Evolutionary conservation across 2,888 invertebrate species (phyloP).

Genomic region (Xylota segnis): DNA sequence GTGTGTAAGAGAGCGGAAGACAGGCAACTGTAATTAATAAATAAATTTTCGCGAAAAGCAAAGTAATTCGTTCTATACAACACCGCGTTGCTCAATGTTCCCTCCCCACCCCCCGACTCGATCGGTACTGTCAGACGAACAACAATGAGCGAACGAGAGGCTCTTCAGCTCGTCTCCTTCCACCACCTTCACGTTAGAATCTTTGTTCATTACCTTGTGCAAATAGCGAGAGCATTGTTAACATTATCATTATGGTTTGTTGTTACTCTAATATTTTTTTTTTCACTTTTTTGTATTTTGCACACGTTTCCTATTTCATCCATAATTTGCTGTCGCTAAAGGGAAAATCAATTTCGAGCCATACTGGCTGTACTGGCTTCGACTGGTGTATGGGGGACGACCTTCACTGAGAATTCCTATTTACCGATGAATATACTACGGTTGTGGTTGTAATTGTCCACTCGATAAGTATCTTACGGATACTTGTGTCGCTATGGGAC

Average conservation of each 20-base stretch:
- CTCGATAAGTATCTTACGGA: slow-evolving; percentile 64
- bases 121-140: no score
- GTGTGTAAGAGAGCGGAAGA: slow-evolving; percentile 48
- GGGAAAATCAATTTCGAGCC: slow-evolving; percentile 62
- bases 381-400: slow-evolving; percentile 22
- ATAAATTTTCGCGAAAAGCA: slow-evolving; percentile 51
- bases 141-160: slow-evolving; percentile 4
- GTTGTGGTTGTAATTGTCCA: slow-evolving; percentile 58
- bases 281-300: slow-evolving; percentile 27
- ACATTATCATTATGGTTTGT: slow-evolving; percentile 54
- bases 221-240: slow-evolving; percentile 62
- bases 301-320: slow-evolving; percentile 59
- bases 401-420: slow-evolving; percentile 50
- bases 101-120: neutral
- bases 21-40: slow-evolving; percentile 63
- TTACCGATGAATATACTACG: slow-evolving; percentile 18
- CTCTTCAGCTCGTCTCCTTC: slow-evolving; percentile 5
- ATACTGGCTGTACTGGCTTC: slow-evolving; percentile 1
- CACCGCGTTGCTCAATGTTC: slow-evolving; percentile 50
- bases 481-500: slow-evolving; percentile 43
- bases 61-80: slow-evolving; percentile 60
- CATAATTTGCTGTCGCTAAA: slow-evolving; percentile 50
- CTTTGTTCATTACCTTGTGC: slow-evolving; percentile 52
- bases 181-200: slow-evolving; percentile 8
- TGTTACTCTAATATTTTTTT: slow-evolving; percentile 21